phyloP scores from a whole-genome alignment of 2,113 vertebrate species.

The Salvelinus alpinus region DNA sequence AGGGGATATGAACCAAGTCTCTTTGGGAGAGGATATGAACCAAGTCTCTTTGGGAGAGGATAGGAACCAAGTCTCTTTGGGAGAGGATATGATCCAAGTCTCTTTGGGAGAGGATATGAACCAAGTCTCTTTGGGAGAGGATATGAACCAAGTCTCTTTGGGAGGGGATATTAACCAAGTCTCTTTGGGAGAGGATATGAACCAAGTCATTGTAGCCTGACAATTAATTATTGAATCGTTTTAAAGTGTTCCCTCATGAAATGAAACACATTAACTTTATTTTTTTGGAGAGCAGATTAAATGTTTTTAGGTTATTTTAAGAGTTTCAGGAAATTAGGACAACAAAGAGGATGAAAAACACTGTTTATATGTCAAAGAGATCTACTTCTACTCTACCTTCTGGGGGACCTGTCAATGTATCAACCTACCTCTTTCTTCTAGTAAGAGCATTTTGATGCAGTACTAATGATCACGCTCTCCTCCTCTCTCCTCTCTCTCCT shows the following conservation, averaged over 20 bases:
- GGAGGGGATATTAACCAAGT: no score
- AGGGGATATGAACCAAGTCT: no score
- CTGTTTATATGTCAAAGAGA: background rate
- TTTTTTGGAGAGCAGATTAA: background rate
- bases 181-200: background rate
- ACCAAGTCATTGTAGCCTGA: background rate
- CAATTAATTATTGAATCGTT: conserved; percentile 45
- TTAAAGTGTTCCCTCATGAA: conserved; percentile 19
- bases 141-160: no score
- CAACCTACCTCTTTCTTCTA: background rate
- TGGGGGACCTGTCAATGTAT: no score
- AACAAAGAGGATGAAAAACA: background rate
- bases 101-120: no score
- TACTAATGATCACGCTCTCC: no score
- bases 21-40: no score
- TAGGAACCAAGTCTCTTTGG: no score
- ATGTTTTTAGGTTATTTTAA: background rate
- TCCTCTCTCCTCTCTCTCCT: no score
- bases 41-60: no score
- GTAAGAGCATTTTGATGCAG: background rate
- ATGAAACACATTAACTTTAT: background rate
- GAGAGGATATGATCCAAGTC: no score
- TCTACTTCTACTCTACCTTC: background rate
- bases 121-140: no score
- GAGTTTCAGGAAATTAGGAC: background rate